Evolutionary conservation across 2,888 invertebrate genomes (phyloP), one percentile per base, ranked within the genome.

Genomic region (Furcula furcula): DNA sequence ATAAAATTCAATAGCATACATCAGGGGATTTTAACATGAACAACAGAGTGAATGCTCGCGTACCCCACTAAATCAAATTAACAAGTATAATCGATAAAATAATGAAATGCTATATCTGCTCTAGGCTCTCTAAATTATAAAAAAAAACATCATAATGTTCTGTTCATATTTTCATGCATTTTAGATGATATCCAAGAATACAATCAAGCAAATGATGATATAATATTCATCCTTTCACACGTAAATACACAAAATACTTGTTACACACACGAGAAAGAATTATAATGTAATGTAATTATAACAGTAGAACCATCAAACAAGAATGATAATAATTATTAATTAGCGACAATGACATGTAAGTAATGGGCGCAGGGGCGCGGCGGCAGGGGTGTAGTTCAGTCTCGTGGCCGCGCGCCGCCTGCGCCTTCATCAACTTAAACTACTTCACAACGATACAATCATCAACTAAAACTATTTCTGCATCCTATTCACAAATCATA

Each of bases 401-500:
- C 86, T 84, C 86, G 73, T 54, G 66, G 75, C 82, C 78, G 76
- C 66, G 73, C 71, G 77, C 72, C 78, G 60, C 69, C 60, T 72
- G 69, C 76, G 70, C 67, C 75, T 50, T 51, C 66, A 74, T 68
- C 73, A 76, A 79, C 82, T 82, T 81, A 83, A 82, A 76, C 79
- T 86, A 85, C 76, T 81, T 81, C 83, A 85, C 82, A 84, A 85
- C 83, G 79, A 84, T 83, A 86, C 78, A 80, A 81, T 73, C 77
- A 80, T 72, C 70, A 85, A 87, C 85, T 86, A 82, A 86, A 87
- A 81, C 81, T 81, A 83, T 82, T 80, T 81, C 82, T 78, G 82
- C 76, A 78, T 79, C 69, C 72, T 76, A 79, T 76, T 71, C 71
- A 75, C 67, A 78, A 75, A 78, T 75, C 68, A 76, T 70, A 79